phyloP scores from a whole-genome alignment of 2,797 vertebrate genomes.

The Pagetopsis macropterus region DNA sequence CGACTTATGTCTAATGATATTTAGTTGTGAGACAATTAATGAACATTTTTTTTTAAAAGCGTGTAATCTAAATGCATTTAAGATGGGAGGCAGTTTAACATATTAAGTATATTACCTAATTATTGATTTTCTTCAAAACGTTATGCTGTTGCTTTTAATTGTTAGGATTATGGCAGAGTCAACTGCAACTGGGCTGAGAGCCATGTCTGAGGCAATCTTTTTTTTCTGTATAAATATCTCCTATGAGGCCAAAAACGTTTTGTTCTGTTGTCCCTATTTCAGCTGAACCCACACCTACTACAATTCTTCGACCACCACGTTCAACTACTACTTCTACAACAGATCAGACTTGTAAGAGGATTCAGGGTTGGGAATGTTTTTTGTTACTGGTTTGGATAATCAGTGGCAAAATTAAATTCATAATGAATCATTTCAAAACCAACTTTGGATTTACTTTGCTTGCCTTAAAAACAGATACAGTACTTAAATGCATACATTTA shows the following conservation, averaged over 20 bases:
- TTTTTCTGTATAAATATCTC: slow-evolving; percentile 3
- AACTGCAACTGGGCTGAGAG: not conserved
- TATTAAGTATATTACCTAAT: not conserved
- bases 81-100: not conserved
- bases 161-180: not conserved
- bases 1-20: not conserved
- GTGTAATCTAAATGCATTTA: not conserved
- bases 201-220: not conserved
- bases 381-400: slow-evolving; percentile 2
- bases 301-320: slow-evolving; percentile 37
- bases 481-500: not conserved
- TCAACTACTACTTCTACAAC: slow-evolving; percentile 51
- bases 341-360: slow-evolving; percentile 72
- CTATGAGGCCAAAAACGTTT: not conserved
- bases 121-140: not conserved
- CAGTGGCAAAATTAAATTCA: not conserved
- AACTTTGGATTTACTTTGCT: not conserved
- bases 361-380: slow-evolving; percentile 14
- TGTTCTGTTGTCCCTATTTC: slow-evolving; percentile 45
- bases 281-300: slow-evolving; percentile 54
- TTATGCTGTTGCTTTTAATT: not conserved
- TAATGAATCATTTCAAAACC: not conserved
- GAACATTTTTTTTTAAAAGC: not conserved
- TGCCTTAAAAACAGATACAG: not conserved
- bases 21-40: not conserved